These are phyloP conservation scores for Lophius americanus DNA, from an alignment of 2,797 vertebrate species.

Conservation along the genomic window DNA sequence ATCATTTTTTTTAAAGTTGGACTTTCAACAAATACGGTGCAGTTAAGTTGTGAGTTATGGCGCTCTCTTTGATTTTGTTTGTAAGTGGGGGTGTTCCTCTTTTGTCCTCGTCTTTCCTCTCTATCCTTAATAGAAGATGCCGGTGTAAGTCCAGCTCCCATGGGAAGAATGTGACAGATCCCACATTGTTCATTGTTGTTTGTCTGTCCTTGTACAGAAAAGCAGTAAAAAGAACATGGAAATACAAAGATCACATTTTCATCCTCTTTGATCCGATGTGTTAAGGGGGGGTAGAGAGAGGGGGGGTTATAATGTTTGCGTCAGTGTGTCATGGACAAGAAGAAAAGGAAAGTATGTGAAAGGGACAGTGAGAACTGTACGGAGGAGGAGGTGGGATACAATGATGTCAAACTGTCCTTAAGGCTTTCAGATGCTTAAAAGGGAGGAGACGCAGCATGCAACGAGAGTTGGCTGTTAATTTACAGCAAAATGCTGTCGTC, in stretches of 20 bases:
- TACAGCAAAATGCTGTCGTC: conserved; percentile 70
- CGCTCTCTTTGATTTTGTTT: conserved; percentile 63
- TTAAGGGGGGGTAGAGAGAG: conserved; percentile 29
- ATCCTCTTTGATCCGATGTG: conserved; percentile 73
- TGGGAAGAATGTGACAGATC: conserved; percentile 75
- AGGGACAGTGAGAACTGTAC: conserved; percentile 30
- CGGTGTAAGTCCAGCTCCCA: conserved; percentile 72
- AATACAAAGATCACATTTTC: conserved; percentile 78
- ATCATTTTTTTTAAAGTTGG: conserved; percentile 10
- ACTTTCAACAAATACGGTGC: conserved; percentile 17
- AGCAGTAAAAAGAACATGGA: conserved; percentile 27
- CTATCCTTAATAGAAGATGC: conserved; percentile 70
- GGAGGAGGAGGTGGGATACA: conserved; percentile 13
- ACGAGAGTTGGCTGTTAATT: conserved; percentile 81
- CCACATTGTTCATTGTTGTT: conserved; percentile 77
- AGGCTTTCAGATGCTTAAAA: conserved; percentile 69
- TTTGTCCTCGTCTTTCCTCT: conserved; percentile 60
- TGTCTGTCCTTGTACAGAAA: conserved; percentile 63
- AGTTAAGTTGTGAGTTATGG: conserved; percentile 43
- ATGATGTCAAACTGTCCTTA: conserved; percentile 65
- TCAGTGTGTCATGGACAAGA: conserved; percentile 55
- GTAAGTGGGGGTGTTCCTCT: conserved; percentile 57
- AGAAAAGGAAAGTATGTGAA: conserved; percentile 14
- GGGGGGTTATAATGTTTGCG: conserved; percentile 53
- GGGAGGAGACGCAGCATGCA: conserved; percentile 58